These are phyloP conservation scores for Cydia splendana DNA, from an alignment of 1,140 invertebrate genomes.

Conservation along the genomic window DNA sequence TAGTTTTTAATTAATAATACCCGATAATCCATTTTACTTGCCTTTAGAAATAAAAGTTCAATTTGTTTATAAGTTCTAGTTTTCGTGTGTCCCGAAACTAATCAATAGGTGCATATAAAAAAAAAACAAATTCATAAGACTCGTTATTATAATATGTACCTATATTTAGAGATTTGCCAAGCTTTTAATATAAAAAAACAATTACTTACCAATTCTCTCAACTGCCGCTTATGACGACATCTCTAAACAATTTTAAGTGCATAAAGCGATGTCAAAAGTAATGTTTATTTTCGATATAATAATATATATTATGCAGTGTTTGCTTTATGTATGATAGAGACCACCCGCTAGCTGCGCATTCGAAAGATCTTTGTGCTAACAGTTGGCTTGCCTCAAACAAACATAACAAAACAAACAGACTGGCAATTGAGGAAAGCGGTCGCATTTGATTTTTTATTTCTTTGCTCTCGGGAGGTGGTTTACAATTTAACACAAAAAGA, in stretches of 20 bases:
- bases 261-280: constrained; percentile 39
- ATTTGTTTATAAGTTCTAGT: too few relatives aligned
- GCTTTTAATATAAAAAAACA: neutral
- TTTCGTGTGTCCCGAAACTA: too few relatives aligned
- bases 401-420: constrained; percentile 66
- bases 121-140: too few relatives aligned
- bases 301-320: constrained; percentile 65
- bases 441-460: constrained; percentile 60
- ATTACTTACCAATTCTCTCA: neutral
- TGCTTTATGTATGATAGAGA: constrained; percentile 76
- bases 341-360: constrained; percentile 64
- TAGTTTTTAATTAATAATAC: too few relatives aligned
- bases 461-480: constrained; percentile 21
- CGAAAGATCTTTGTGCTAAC: constrained; percentile 54
- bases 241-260: constrained; percentile 14
- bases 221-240: neutral
- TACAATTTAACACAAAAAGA: constrained; percentile 39
- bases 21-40: too few relatives aligned
- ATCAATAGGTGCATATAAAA: too few relatives aligned
- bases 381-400: constrained; percentile 71
- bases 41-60: too few relatives aligned
- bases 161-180: too few relatives aligned
- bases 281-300: constrained; percentile 71
- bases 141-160: too few relatives aligned
- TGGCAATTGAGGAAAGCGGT: constrained; percentile 60